Evolutionary conservation across 2,888 invertebrate genomes (phyloP), one percentile per base, ranked within the genome.

Genomic region (Eremobia ochroleuca): DNA sequence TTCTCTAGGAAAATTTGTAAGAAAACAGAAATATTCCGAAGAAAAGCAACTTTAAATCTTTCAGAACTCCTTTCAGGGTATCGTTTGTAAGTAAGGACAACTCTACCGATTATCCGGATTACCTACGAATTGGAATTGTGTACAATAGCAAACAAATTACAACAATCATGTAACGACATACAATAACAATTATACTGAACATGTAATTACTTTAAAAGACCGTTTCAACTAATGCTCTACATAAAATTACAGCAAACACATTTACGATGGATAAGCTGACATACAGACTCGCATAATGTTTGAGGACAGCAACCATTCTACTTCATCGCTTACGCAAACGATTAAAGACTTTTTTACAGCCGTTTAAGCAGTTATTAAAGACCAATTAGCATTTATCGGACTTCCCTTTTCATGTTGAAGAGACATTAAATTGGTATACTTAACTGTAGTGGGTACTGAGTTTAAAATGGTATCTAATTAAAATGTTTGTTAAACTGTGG

Each of bases 351-450:
- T 91, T 92, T 93, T 93, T 90, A 94, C 90, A 88, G 86, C 77
- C 90, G 87, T 90, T 92, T 92, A 92, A 92, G 89, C 90, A 92
- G 90, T 91, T 92, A 92, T 93, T 93, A 91, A 91, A 88, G 85
- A 88, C 86, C 92, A 93, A 94, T 95, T 94, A 94, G 89, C 91
- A 92, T 93, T 94, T 92, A 93, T 92, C 89, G 91, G 89, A 90
- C 91, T 92, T 92, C 94, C 92, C 88, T 91, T 93, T 91, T 86
- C 91, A 90, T 91, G 92, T 92, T 84, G n/a, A 89, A 87, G 86
- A 82, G 83, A 83, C 74, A 88, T 78, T 82, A 58, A 82, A 90
- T 87, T 64, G 61, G 67, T 77, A 83, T 83, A 83, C 82, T 88
- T 88, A 87, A 88, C 83, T 86, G 79, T 78, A 82, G 82, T 78